A percentile compares a stretch with the other conserved stretches of the same genome.
These are phyloP conservation scores for Jordanella pulchra DNA, from an alignment of 2,797 vertebrate species.

Conservation along the genomic window DNA sequence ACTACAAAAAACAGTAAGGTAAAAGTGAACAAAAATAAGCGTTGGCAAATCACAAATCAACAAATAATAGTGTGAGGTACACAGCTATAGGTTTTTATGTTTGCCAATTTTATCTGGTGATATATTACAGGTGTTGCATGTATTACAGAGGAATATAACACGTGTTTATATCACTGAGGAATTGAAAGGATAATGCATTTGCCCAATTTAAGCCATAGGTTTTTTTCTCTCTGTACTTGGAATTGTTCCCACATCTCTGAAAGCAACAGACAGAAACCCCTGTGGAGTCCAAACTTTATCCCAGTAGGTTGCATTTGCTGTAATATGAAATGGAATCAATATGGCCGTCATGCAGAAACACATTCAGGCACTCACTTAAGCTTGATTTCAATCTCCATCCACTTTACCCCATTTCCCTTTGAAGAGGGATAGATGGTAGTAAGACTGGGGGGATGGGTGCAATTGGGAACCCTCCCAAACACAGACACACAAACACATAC, in stretches of 20 bases:
- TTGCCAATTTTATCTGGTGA: not conserved
- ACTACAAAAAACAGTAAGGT: not conserved
- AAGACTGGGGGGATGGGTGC: not conserved
- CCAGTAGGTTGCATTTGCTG: slow-evolving; percentile 30
- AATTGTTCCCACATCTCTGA: slow-evolving; percentile 25
- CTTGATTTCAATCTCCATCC: slow-evolving; percentile 42
- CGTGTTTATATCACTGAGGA: not conserved
- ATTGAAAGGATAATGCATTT: slow-evolving; percentile 8
- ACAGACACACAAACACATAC: slow-evolving; percentile 21
- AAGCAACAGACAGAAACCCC: slow-evolving; percentile 31
- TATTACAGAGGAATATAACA: not conserved
- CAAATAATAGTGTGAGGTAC: not conserved
- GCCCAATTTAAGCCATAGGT: slow-evolving; percentile 19
- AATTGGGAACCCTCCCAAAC: not conserved
- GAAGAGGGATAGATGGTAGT: slow-evolving; percentile 20
- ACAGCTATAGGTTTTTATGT: not conserved
- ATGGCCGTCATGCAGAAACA: slow-evolving; percentile 49
- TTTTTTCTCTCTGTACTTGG: not conserved
- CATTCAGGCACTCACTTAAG: slow-evolving; percentile 38
- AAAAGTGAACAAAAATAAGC: not conserved
- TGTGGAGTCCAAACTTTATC: slow-evolving; percentile 37
- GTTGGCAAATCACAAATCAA: not conserved
- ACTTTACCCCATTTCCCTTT: slow-evolving; percentile 25
- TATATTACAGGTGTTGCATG: not conserved
- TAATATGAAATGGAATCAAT: slow-evolving; percentile 62